phyloP scores from a whole-genome alignment of 37 sponge, comb jelly and placozoan species.

The Spongia lamella region DNA sequence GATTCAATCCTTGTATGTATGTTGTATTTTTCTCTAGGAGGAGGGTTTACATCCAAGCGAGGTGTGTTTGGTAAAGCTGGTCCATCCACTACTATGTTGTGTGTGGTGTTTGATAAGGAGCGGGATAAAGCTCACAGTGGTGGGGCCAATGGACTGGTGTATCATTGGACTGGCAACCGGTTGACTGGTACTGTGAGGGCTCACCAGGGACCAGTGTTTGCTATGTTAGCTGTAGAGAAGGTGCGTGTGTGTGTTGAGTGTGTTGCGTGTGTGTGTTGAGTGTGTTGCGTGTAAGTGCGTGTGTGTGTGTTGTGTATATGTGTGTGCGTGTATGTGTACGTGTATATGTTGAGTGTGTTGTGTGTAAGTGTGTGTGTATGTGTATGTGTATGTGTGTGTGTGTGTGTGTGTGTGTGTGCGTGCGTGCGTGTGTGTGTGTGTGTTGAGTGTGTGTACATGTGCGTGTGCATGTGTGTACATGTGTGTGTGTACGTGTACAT shows the following conservation, averaged over 20 bases:
- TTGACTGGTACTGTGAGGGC: slow-evolving; percentile 49
- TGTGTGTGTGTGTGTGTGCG: no score
- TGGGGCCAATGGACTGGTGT: slow-evolving; percentile 80
- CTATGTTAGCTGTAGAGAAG: slow-evolving; percentile 80
- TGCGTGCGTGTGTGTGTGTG: no score
- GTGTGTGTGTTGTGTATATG: not conserved
- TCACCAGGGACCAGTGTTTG: slow-evolving; percentile 86
- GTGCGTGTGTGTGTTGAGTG: slow-evolving; percentile 13
- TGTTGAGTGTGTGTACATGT: no score
- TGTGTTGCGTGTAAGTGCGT: not conserved
- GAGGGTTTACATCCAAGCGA: slow-evolving; percentile 88
- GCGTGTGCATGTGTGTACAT: no score
- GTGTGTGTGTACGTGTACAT: no score
- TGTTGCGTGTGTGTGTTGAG: not conserved
- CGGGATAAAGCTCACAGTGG: slow-evolving; percentile 52
- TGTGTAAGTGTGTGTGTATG: not conserved
- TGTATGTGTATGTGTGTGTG: not conserved
- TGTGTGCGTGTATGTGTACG: not conserved
- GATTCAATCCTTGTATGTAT: no score
- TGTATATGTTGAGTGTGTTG: not conserved
- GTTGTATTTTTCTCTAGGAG: no score
- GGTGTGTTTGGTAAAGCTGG: slow-evolving; percentile 86
- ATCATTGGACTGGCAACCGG: slow-evolving; percentile 73
- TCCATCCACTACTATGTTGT: slow-evolving; percentile 79
- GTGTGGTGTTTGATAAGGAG: slow-evolving; percentile 66